A percentile compares a stretch with the other conserved stretches of the same genome.
Conservation (phyloP, 1,140 invertebrate species). For the Nebria ingens region DNA sequence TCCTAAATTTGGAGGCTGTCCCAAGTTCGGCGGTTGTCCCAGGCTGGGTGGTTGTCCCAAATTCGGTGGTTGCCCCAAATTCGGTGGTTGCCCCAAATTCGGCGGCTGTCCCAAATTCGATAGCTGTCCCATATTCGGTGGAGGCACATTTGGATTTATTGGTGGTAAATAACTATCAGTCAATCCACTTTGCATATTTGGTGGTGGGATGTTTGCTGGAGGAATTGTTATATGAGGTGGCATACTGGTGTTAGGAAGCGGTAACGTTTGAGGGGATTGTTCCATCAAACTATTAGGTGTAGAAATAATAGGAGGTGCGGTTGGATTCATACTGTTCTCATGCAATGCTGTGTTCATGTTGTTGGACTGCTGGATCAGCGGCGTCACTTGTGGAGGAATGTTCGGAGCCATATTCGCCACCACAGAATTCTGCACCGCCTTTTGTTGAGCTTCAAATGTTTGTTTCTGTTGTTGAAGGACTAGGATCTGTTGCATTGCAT, state of each 20-base stretch:
- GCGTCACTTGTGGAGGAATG: constrained; percentile 29
- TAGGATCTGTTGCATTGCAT: constrained; percentile 81
- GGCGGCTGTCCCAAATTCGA: constrained; percentile 15
- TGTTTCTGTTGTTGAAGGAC: constrained; percentile 71
- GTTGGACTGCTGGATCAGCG: constrained; percentile 37
- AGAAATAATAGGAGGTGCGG: neutral
- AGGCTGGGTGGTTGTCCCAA: too few relatives aligned
- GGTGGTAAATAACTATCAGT: neutral
- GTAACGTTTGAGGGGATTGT: too few relatives aligned
- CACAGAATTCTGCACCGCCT: constrained; percentile 31
- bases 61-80: too few relatives aligned
- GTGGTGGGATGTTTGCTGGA: constrained; percentile 2
- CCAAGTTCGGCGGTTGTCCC: too few relatives aligned
- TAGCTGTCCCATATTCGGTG: constrained; percentile 16
- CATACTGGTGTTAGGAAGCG: constrained; percentile 10
- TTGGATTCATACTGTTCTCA: neutral
- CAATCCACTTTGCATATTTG: neutral
- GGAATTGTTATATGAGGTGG: constrained; percentile 9
- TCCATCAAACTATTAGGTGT: too few relatives aligned
- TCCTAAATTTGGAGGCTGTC: too few relatives aligned
- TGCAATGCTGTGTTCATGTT: constrained; percentile 2
- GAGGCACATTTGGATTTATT: constrained; percentile 11
- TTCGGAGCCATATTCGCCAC: constrained; percentile 19
- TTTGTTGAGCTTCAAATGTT: constrained; percentile 54
- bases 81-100: neutral